phyloP scores from a whole-genome alignment of 1,140 invertebrate species.

The Cherax quadricarinatus region DNA sequence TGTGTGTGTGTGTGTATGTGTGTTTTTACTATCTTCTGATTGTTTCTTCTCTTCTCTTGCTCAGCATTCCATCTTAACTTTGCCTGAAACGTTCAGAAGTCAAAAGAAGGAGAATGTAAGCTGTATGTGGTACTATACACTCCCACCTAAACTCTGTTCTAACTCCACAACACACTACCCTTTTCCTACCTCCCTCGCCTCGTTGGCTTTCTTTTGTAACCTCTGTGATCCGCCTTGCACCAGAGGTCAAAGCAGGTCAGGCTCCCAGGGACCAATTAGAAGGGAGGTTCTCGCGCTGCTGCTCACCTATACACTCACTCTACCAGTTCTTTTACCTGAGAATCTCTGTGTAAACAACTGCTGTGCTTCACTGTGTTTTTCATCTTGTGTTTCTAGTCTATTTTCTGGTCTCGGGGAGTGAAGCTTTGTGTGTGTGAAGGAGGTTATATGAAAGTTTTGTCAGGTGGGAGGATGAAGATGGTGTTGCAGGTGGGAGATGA shows the following conservation, averaged over 20 bases:
- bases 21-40: no score
- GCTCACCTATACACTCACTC: background rate
- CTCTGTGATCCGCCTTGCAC: background rate
- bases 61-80: no score
- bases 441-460: background rate
- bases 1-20: no score
- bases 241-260: slow-evolving; percentile 14
- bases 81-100: no score
- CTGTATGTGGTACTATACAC: no score
- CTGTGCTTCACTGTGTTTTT: background rate
- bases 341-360: background rate
- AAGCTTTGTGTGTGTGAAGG: background rate
- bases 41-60: no score
- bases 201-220: background rate
- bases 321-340: background rate
- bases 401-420: background rate
- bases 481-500: background rate
- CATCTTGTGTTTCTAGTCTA: background rate
- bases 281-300: slow-evolving; percentile 3
- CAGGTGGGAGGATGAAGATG: background rate
- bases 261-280: slow-evolving; percentile 15
- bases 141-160: no score
- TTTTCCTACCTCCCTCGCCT: background rate
- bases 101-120: no score
- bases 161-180: background rate